These are phyloP conservation scores for Ptychochromis oligacanthus DNA, from an alignment of 2,113 vertebrate species.

Conservation along the genomic window DNA sequence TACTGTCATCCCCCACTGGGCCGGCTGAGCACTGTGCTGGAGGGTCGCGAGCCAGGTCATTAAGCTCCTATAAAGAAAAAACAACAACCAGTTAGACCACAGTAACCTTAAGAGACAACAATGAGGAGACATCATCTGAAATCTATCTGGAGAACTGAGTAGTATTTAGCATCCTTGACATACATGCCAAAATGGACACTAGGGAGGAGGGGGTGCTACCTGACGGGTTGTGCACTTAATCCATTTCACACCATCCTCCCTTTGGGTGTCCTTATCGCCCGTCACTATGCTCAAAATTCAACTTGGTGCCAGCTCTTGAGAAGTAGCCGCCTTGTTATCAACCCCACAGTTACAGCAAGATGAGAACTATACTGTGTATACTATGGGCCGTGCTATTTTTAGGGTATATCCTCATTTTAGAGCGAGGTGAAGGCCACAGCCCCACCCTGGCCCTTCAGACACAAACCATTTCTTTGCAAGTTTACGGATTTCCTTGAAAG, in stretches of 20 bases:
- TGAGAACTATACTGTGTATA: constrained; percentile 13
- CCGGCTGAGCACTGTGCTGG: constrained; percentile 84
- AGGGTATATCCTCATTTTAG: constrained; percentile 51
- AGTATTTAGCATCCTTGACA: not conserved
- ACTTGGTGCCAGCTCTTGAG: not conserved
- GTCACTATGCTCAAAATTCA: not conserved
- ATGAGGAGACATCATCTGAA: not conserved
- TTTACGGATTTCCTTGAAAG: constrained; percentile 19
- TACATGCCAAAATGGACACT: not conserved
- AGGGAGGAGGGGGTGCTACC: not conserved
- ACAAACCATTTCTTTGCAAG: not conserved
- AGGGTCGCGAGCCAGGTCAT: constrained; percentile 83
- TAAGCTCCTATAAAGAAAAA: constrained; percentile 75
- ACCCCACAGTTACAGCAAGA: constrained; percentile 17
- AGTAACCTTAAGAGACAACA: constrained; percentile 9
- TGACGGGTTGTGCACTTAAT: not conserved
- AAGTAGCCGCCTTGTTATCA: not conserved
- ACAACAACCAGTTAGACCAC: constrained; percentile 16
- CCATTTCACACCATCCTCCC: constrained; percentile 9
- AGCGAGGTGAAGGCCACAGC: constrained; percentile 43
- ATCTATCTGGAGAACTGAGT: not conserved
- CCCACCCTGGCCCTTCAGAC: constrained; percentile 49
- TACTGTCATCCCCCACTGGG: constrained; percentile 83
- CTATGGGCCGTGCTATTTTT: constrained; percentile 61
- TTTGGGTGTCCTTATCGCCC: not conserved